Evolutionary conservation across 2,888 invertebrate species (phyloP).

Genomic region (Campaea margaritaria): DNA sequence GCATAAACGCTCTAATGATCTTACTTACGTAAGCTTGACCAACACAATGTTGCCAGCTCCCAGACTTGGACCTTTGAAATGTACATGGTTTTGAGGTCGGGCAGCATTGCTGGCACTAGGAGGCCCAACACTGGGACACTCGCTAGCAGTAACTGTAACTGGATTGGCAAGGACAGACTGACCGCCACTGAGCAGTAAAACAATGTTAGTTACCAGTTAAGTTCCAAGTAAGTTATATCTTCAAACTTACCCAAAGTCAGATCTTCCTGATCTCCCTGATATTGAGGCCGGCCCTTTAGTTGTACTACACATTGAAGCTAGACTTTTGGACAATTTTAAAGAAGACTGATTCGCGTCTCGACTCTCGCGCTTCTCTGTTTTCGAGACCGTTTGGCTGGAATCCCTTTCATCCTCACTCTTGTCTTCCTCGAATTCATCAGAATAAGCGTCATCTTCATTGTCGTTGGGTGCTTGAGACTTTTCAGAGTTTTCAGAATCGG

Average conservation of each 20-base stretch:
- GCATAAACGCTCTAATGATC: constrained; percentile 3
- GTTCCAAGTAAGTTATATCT: constrained; percentile 19
- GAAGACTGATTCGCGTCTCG: constrained; percentile 49
- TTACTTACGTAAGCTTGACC: constrained; percentile 21
- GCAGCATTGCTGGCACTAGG: background rate
- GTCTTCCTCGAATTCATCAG: constrained; percentile 80
- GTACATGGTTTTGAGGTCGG: background rate
- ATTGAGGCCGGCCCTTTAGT: constrained; percentile 56
- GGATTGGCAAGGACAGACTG: background rate
- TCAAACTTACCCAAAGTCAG: constrained; percentile 69
- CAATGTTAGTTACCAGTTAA: constrained; percentile 13
- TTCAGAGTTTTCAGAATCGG: constrained; percentile 53
- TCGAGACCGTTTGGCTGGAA: constrained; percentile 50
- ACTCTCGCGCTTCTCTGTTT: constrained; percentile 49
- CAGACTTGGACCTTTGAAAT: background rate
- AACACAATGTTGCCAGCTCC: constrained; percentile 4
- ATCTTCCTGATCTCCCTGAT: constrained; percentile 71
- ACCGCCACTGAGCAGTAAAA: constrained; percentile 14
- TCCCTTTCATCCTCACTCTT: constrained; percentile 63
- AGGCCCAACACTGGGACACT: background rate
- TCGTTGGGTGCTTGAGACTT: constrained; percentile 41
- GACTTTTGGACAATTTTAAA: constrained; percentile 69
- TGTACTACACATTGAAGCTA: constrained; percentile 61
- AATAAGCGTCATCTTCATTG: constrained; percentile 70
- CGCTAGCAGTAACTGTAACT: background rate